phyloP scores from a whole-genome alignment of 1,140 invertebrate species.

The Cyclina sinensis region DNA sequence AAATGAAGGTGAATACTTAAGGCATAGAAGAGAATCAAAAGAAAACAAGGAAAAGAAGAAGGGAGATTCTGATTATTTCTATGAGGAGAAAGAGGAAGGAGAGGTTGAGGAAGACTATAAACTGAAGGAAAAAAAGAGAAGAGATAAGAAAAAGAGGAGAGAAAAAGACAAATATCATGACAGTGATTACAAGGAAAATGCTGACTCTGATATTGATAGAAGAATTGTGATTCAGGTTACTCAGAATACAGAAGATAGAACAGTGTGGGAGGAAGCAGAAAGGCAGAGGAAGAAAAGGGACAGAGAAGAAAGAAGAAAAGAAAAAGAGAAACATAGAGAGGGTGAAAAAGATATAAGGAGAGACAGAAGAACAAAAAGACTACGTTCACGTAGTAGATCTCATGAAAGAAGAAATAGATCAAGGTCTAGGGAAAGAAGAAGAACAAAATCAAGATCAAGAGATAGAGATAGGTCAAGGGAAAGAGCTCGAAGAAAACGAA shows the following conservation, averaged over 20 bases:
- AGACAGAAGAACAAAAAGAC: slow-evolving; percentile 31
- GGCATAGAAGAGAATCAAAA: slow-evolving; percentile 51
- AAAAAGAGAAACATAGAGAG: slow-evolving; percentile 60
- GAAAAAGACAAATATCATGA: slow-evolving; percentile 21
- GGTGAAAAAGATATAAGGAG: slow-evolving; percentile 55
- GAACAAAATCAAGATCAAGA: slow-evolving; percentile 72
- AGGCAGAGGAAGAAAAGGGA: slow-evolving; percentile 55
- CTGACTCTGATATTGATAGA: slow-evolving; percentile 49
- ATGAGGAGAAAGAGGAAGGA: slow-evolving; percentile 54
- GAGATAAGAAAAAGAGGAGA: slow-evolving; percentile 51
- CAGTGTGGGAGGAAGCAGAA: slow-evolving; percentile 59
- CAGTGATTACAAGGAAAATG: slow-evolving; percentile 5
- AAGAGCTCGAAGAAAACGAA: slow-evolving; percentile 78
- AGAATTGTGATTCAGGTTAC: slow-evolving; percentile 59
- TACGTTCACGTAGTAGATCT: slow-evolving; percentile 36
- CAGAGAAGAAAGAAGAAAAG: slow-evolving; percentile 62
- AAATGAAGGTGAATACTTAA: slow-evolving; percentile 30
- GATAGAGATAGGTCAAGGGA: slow-evolving; percentile 30
- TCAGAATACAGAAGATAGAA: slow-evolving; percentile 61
- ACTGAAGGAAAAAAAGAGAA: slow-evolving; percentile 44
- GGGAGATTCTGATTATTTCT: background rate
- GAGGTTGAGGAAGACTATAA: slow-evolving; percentile 53
- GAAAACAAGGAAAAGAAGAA: slow-evolving; percentile 33
- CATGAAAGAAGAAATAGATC: slow-evolving; percentile 55
- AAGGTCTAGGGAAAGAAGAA: slow-evolving; percentile 74